phyloP scores from a whole-genome alignment of 2,888 invertebrate genomes.

The Hyppa rectilinea region DNA sequence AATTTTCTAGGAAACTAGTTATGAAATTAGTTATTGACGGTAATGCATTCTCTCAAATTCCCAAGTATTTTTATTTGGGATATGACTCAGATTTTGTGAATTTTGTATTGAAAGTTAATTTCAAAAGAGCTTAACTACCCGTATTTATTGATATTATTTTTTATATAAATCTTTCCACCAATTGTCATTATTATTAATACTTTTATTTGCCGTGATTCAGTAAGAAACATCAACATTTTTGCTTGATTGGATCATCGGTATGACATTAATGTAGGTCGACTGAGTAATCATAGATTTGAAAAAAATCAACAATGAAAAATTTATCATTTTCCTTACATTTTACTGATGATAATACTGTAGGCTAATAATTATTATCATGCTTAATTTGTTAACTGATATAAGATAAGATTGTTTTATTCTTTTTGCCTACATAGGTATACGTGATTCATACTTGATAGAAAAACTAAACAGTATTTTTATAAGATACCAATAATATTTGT shows the following conservation, averaged over 20 bases:
- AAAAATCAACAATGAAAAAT: neutral
- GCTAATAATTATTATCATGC: neutral
- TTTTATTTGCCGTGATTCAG: constrained; percentile 3
- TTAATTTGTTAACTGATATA: constrained; percentile 32
- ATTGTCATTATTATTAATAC: too few species aligned
- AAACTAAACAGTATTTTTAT: constrained; percentile 1
- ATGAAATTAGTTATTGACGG: neutral
- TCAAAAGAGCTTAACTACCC: neutral
- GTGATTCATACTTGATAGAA: constrained; percentile 8
- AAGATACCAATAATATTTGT: neutral
- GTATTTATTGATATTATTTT: neutral
- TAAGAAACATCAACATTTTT: neutral
- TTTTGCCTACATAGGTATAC: neutral
- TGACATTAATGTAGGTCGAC: neutral
- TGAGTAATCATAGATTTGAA: neutral
- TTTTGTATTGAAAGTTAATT: neutral
- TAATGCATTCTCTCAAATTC: neutral
- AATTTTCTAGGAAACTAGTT: too few species aligned
- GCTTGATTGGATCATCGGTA: neutral
- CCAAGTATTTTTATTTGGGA: neutral
- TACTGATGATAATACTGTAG: neutral
- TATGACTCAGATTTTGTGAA: neutral
- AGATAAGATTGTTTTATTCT: constrained; percentile 43
- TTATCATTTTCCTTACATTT: neutral
- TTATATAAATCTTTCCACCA: constrained; percentile 4